Evolutionary conservation across 1,140 invertebrate species (phyloP), one percentile per base, ranked within the genome.

Genomic region (Geopemphigus sp.): DNA sequence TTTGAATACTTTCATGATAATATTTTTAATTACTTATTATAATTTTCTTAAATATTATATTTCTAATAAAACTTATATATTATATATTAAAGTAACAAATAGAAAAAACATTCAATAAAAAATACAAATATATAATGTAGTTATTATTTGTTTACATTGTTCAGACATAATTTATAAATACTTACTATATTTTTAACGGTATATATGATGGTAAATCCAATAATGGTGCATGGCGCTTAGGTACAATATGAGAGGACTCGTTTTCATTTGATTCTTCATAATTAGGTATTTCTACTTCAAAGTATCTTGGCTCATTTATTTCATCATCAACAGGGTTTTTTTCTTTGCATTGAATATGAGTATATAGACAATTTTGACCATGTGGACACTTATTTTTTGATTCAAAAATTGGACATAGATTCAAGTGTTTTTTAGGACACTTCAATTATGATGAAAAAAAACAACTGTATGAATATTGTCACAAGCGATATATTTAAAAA

Each of bases 361-460:
- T 56, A 14, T 78, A 78, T 26, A 78, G n/a, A 26, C 74, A 78
- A 47, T 78, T 61, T 59, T 78, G 56, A 63, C 74, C 74, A 61
- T 78, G 74, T 14, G 74, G 57, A 78, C 74, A 78, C 15, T 78
- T 61, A 61, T 78, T 78, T 15, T 78, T 78, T 61, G 74, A 17
- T 61, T 59, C 57, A 78, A 78, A 78, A 24, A 61, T 47, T 61
- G 74, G 74, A 78, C 74, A 78, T 61, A 78, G 1, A 63, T 78
- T 61, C 22, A 78, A 63, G 56, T 78, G 74, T 26, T 78, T 78
- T 50, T 78, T 78, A 78, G 57, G 74, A 47, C 74, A 78, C 74
- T 78, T 78, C 24, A 78, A 78, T 59, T 61, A 78, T 59, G 14
- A 6, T 57, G 29, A 63, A 73, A 74, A 74, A n/a, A 57, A 56